phyloP scores from a whole-genome alignment of 2,888 invertebrate species.

The Stratiomys singularior region DNA sequence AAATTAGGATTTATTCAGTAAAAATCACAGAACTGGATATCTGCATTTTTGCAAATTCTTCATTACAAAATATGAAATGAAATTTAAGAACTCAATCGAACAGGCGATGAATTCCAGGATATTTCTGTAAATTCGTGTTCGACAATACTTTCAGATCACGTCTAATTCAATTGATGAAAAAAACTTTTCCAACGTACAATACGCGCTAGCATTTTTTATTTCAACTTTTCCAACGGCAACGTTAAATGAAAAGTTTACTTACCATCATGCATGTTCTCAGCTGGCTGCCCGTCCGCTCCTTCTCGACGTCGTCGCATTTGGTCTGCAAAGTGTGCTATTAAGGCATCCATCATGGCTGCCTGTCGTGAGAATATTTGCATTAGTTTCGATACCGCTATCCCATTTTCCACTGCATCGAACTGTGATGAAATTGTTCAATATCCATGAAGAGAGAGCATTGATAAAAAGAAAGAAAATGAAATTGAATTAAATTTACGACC shows the following conservation, averaged over 20 bases:
- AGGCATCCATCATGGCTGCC: constrained; percentile 87
- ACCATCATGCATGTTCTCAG: constrained; percentile 66
- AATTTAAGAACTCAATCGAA: too few relatives aligned
- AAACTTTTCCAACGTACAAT: too few relatives aligned
- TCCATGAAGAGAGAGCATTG: not conserved
- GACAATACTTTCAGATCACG: too few relatives aligned
- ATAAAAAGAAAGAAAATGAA: constrained; percentile 23
- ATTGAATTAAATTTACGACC: constrained; percentile 8
- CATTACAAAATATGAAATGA: too few relatives aligned
- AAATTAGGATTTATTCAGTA: too few relatives aligned
- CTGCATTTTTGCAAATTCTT: too few relatives aligned
- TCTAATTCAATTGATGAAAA: too few relatives aligned
- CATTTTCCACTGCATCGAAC: constrained; percentile 66
- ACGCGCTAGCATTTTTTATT: too few relatives aligned
- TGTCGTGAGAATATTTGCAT: constrained; percentile 71
- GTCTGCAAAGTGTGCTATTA: constrained; percentile 84
- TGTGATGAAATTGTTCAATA: constrained; percentile 53
- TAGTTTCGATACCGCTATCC: constrained; percentile 64
- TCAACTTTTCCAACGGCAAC: too few relatives aligned
- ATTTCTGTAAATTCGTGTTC: too few relatives aligned
- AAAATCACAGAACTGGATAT: too few relatives aligned
- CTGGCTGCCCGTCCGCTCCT: constrained; percentile 60
- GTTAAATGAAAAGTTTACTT: constrained; percentile 53
- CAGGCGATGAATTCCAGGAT: too few relatives aligned
- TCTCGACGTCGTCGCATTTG: constrained; percentile 74